Evolutionary conservation across 1,140 invertebrate genomes (phyloP), one percentile per base, ranked within the genome.

Genomic region (Mercenaria mercenaria): DNA sequence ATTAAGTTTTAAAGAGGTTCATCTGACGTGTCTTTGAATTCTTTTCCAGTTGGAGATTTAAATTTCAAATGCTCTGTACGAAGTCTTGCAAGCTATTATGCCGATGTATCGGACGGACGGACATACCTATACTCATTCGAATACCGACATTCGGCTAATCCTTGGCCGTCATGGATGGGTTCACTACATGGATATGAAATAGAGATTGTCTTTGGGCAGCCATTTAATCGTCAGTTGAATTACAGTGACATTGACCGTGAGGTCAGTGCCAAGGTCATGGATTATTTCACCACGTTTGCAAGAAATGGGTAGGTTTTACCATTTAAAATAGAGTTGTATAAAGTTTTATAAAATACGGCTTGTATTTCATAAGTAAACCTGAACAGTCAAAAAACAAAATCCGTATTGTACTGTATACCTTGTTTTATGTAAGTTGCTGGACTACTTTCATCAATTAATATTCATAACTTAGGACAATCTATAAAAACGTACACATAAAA

Each of bases 131-230:
- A 94, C 69, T 88, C 91, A 15, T 94, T 94, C 61, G 90, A 93
- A 59, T 91, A 94, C 69, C 89, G 92, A 11, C 69, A 88, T 26
- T 86, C 80, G n/a, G 91, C 97, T 88, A 98, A 98, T 95, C 98
- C 98, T 0, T 99, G 99, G 99, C 99, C 99, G 0, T 97, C 97
- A 79, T 99, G 99, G 99, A 98, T 98, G 81, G 99, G 99, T 10
- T 98, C 98, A 0, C 97, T 99, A 97, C 99, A 99, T 95, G 99
- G 97, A 0, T 99, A 99, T 95, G 99, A 99, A 96, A 99, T 99
- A 89, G 98, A 98, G 95, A 97, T 98, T 59, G 98, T 99, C 95
- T 99, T 99, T 96, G 97, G 98, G 87, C 97, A 98, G 13, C 98
- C 99, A 11, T 95, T 99, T 34, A 97, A 43, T 97, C 97, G 15